phyloP scores from a whole-genome alignment of 2,888 invertebrate genomes.

The Coenonympha glycerion region DNA sequence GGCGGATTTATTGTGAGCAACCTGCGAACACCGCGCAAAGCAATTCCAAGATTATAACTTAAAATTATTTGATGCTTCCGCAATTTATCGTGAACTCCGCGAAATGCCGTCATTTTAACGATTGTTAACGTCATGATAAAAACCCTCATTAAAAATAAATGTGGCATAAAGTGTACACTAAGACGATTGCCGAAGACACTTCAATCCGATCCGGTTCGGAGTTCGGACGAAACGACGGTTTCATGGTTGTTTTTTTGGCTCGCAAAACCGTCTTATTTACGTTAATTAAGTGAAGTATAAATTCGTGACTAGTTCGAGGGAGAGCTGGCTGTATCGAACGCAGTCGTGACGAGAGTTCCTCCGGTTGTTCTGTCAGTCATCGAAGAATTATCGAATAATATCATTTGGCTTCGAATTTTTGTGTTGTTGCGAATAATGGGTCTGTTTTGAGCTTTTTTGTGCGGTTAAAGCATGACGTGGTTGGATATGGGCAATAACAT shows the following conservation, averaged over 20 bases:
- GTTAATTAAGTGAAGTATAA: slow-evolving; percentile 76
- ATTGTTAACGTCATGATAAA: slow-evolving; percentile 30
- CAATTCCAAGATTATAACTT: slow-evolving; percentile 7
- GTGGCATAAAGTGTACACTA: slow-evolving; percentile 58
- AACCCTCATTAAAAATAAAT: slow-evolving; percentile 59
- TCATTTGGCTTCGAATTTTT: slow-evolving; percentile 22
- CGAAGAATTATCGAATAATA: too few species aligned
- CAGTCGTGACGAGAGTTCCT: slow-evolving; percentile 49
- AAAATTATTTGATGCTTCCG: slow-evolving; percentile 19
- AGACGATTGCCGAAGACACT: slow-evolving; percentile 40
- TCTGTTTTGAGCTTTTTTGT: slow-evolving; percentile 1
- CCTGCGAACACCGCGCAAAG: background rate
- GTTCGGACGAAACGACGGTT: slow-evolving; percentile 57
- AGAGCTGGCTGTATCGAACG: slow-evolving; percentile 32
- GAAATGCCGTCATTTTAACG: slow-evolving; percentile 25
- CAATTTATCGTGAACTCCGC: slow-evolving; percentile 16
- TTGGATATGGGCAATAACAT: too few species aligned
- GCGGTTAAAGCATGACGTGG: too few species aligned
- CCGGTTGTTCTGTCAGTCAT: slow-evolving; percentile 38
- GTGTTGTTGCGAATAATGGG: slow-evolving; percentile 15
- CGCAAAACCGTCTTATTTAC: slow-evolving; percentile 72
- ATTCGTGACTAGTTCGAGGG: slow-evolving; percentile 72
- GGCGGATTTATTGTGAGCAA: slow-evolving; percentile 2
- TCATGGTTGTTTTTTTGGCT: slow-evolving; percentile 57
- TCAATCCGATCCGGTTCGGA: slow-evolving; percentile 59